Evolutionary conservation across 2,888 invertebrate genomes (phyloP).

Genomic region (Xanthorhoe spadicearia): DNA sequence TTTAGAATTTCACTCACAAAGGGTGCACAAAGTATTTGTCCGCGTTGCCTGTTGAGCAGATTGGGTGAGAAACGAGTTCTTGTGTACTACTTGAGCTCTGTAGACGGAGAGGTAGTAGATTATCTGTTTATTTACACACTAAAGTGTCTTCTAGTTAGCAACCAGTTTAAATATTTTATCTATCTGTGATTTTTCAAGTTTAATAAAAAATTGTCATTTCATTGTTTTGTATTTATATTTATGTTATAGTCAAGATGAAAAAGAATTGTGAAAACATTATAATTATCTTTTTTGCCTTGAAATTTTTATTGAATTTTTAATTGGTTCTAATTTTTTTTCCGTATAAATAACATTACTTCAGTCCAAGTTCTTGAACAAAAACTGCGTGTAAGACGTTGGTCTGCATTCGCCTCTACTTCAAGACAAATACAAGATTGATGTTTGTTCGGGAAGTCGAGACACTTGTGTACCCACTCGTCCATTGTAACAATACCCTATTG

Average conservation of each 20-base stretch:
- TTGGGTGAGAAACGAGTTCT: slow-evolving; percentile 33
- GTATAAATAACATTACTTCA: too few species aligned
- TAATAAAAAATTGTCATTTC: too few species aligned
- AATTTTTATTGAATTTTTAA: too few species aligned
- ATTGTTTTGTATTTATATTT: too few species aligned
- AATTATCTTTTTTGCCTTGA: too few species aligned
- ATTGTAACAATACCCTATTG: slow-evolving; percentile 65
- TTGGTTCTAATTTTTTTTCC: too few species aligned
- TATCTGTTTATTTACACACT: not conserved
- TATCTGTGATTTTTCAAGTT: too few species aligned
- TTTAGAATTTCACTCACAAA: slow-evolving; percentile 16
- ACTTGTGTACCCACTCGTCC: slow-evolving; percentile 52
- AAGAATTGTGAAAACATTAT: too few species aligned
- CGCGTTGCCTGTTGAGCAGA: slow-evolving; percentile 34
- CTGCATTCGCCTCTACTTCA: slow-evolving; percentile 49
- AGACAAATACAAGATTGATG: slow-evolving; percentile 75
- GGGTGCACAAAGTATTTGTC: slow-evolving; percentile 28
- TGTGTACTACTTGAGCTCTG: slow-evolving; percentile 27
- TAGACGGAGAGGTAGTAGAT: slow-evolving; percentile 14
- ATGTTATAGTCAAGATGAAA: too few species aligned
- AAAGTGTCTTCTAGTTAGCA: not conserved
- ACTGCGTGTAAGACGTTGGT: slow-evolving; percentile 35
- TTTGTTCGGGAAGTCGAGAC: slow-evolving; percentile 71
- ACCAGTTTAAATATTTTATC: too few species aligned
- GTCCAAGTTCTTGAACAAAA: too few species aligned